phyloP scores from a whole-genome alignment of 2,797 vertebrate species.

The Paedocypris micromegethes region DNA sequence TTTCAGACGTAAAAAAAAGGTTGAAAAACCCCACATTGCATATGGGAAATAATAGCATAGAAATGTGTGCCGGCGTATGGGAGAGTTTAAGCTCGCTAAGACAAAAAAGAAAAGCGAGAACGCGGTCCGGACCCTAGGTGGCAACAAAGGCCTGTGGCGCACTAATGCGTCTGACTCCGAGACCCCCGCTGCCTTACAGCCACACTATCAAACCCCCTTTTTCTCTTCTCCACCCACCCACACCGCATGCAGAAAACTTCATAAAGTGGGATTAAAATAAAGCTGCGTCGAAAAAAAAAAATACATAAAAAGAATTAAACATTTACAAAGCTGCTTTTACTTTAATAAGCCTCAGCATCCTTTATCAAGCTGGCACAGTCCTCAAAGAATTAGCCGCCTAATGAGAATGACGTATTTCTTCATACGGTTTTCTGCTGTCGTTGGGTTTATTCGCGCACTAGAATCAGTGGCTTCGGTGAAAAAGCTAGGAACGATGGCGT shows the following conservation, averaged over 20 bases:
- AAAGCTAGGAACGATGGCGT: slow-evolving; percentile 13
- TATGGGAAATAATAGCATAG: neutral
- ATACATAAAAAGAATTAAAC: slow-evolving; percentile 51
- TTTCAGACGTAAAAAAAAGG: slow-evolving; percentile 34
- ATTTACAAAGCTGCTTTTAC: slow-evolving; percentile 49
- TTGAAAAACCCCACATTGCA: neutral
- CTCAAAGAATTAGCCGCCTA: slow-evolving; percentile 63
- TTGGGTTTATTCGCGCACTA: slow-evolving; percentile 57
- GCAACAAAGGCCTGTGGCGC: slow-evolving; percentile 57
- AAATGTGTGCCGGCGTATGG: neutral
- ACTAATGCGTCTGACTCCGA: slow-evolving; percentile 38
- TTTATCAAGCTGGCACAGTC: slow-evolving; percentile 62
- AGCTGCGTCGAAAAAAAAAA: slow-evolving; percentile 34
- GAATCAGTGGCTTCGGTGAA: slow-evolving; percentile 32
- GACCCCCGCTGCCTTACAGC: slow-evolving; percentile 41
- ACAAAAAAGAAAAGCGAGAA: neutral
- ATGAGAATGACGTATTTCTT: slow-evolving; percentile 63
- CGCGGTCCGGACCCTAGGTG: slow-evolving; percentile 54
- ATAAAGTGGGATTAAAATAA: slow-evolving; percentile 60
- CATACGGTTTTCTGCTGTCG: slow-evolving; percentile 60
- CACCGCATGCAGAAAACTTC: slow-evolving; percentile 46
- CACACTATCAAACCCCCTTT: slow-evolving; percentile 34
- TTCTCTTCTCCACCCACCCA: slow-evolving; percentile 5
- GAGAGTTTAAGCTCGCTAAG: slow-evolving; percentile 24
- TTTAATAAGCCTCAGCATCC: slow-evolving; percentile 57